Base-by-base conservation (phyloP, 2,888 invertebrate genomes). In the Lepidocyrtoides sp. region DNA sequence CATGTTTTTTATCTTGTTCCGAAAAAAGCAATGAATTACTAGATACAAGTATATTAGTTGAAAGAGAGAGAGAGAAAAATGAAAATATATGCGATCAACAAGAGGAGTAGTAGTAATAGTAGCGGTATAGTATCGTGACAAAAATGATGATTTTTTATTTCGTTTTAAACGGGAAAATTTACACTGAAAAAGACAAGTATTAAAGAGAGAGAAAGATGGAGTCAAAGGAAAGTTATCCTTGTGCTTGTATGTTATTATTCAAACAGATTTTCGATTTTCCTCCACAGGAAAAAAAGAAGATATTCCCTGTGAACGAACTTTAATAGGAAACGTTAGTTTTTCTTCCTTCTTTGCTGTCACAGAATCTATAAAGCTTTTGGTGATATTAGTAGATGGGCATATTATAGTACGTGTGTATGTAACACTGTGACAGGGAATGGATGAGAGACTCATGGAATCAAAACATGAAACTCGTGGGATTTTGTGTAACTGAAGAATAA, bases 391-490 rank as follows among this genome's bases (percentile, higher is more conserved):
- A 4, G 83, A 14, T 66, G 20, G 36, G n/a, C n/a, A n/a, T n/a
- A n/a, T n/a, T n/a, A n/a, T n/a, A 36, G 36, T 36, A 36, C 7
- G 36, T 36, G 7, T 36, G 36, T 36, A 36, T 36, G 36, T 36
- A 36, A 41, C 63, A 54, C 29, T 32, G 83, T 91, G 91, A 91
- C 91, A 91, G 87, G 63, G 87, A 91, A 87, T 91, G 48, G 83
- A 91, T 91, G 91, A 91, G 91, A 91, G 91, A 91, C 83, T 87
- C 91, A 91, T 91, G 91, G 87, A 82, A 87, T 91, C 87, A 91
- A 91, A 91, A 91, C 91, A 91, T 91, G 86, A 91, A 91, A 91
- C 91, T 91, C 91, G 91, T 91, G 91, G 91, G 91, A 91, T 87
- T 82, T 83, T 79, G 48, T 63, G 63, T 36, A 36, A 36, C 2